Conservation (phyloP, 2,888 invertebrate species). For the Dryocosmus kuriphilus region DNA sequence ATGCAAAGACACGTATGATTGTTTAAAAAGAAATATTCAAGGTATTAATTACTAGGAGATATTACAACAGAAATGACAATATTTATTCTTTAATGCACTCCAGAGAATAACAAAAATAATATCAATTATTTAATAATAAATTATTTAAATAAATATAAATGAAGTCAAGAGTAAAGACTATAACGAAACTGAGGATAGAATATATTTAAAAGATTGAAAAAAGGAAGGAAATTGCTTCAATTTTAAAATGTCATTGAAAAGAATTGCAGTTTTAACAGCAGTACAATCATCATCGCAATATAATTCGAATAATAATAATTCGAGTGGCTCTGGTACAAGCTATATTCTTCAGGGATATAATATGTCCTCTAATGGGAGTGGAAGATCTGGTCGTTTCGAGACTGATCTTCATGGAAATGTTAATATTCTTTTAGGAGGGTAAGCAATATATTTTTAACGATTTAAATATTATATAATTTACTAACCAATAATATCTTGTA, state of each 20-base stretch:
- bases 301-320: conserved; percentile 50
- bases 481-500: too few relatives aligned
- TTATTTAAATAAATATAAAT: not conserved
- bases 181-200: not conserved
- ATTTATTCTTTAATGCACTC: conserved; percentile 43
- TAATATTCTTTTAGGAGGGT: conserved; percentile 90
- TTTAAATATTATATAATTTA: too few relatives aligned
- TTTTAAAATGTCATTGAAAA: conserved; percentile 82
- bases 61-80: conserved; percentile 47
- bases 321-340: conserved; percentile 41
- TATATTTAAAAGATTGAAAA: not conserved
- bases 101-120: not conserved
- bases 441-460: conserved; percentile 69
- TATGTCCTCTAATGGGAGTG: conserved; percentile 60
- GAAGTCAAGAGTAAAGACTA: not conserved
- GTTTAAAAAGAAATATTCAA: not conserved
- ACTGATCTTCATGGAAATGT: conserved; percentile 81
- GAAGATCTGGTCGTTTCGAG: conserved; percentile 66
- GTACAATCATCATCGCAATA: conserved; percentile 63
- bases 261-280: conserved; percentile 79
- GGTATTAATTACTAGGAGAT: conserved; percentile 38
- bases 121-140: not conserved
- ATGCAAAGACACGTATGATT: not conserved
- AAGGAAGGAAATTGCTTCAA: not conserved
- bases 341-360: conserved; percentile 59